Conservation (phyloP, 2,888 invertebrate genomes). For the Globia sparganii region DNA sequence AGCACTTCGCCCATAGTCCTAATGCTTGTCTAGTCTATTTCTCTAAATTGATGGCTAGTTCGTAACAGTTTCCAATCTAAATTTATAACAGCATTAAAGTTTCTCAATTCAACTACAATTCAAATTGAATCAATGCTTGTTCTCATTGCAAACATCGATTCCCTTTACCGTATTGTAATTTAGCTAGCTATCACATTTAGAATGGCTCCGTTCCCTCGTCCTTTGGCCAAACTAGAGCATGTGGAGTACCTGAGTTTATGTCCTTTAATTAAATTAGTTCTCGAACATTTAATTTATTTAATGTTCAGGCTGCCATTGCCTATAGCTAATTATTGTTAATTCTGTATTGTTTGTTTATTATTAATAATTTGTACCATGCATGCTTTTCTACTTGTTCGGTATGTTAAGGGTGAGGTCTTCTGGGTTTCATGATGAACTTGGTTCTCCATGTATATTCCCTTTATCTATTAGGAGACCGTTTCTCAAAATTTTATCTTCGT, state of each 20-base stretch:
- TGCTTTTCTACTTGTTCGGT: not conserved
- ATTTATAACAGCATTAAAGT: slow-evolving; percentile 64
- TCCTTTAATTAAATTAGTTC: slow-evolving; percentile 66
- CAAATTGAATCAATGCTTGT: slow-evolving; percentile 67
- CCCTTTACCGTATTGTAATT: slow-evolving; percentile 73
- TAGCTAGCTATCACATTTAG: slow-evolving; percentile 68
- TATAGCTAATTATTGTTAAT: slow-evolving; percentile 1
- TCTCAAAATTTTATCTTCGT: not conserved
- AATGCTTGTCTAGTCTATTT: slow-evolving; percentile 36
- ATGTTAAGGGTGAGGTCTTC: not conserved
- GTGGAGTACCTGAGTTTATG: slow-evolving; percentile 71
- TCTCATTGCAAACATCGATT: slow-evolving; percentile 66
- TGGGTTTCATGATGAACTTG: not conserved
- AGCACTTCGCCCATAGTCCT: slow-evolving; percentile 32
- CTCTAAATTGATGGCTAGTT: slow-evolving; percentile 60
- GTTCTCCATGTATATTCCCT: not conserved
- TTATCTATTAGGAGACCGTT: not conserved
- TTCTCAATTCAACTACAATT: slow-evolving; percentile 66
- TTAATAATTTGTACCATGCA: too few species aligned
- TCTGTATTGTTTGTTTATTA: not conserved
- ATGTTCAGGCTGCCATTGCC: slow-evolving; percentile 19
- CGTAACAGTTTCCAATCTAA: slow-evolving; percentile 59
- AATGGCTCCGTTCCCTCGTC: slow-evolving; percentile 74
- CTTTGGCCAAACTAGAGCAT: slow-evolving; percentile 72
- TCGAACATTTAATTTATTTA: slow-evolving; percentile 58